Percentiles rank a stretch among this genome's conserved stretches.
Conservation (phyloP, 2,797 vertebrate genomes). For the Lindbergichthys nudifrons region DNA sequence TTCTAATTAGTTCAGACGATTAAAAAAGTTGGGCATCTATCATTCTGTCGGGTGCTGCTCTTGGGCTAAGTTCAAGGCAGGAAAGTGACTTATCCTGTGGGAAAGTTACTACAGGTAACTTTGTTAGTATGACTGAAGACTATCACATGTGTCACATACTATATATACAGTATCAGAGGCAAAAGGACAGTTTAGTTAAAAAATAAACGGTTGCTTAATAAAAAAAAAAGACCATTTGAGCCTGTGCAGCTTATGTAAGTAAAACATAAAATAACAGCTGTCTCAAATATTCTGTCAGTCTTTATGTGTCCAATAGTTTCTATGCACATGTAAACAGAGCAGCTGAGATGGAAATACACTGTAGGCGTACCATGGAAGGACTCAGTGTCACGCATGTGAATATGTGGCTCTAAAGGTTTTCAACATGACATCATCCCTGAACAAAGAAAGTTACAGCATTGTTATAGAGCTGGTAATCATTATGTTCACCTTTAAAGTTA, state of each 20-base stretch:
- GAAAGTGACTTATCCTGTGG: conserved; percentile 27
- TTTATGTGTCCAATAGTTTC: background rate
- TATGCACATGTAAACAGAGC: conserved; percentile 14
- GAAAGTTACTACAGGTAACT: conserved; percentile 17
- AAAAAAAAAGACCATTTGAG: background rate
- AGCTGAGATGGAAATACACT: conserved; percentile 22
- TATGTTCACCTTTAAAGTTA: conserved; percentile 6
- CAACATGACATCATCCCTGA: conserved; percentile 26
- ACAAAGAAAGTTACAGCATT: conserved; percentile 7
- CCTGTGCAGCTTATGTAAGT: background rate
- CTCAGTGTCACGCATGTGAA: conserved; percentile 25
- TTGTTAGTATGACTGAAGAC: conserved; percentile 2
- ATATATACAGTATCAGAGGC: too few species aligned
- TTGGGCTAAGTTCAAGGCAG: conserved; percentile 45
- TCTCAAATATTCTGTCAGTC: conserved; percentile 1
- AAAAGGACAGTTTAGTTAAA: too few species aligned
- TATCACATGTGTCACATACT: background rate
- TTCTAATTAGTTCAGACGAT: conserved; percentile 66
- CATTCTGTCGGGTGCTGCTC: conserved; percentile 43
- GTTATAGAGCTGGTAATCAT: conserved; percentile 10
- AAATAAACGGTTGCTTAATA: too few species aligned
- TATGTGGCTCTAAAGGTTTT: conserved; percentile 23
- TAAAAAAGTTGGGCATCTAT: conserved; percentile 55
- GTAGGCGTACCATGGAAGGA: background rate
- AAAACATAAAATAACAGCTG: conserved; percentile 1